Evolutionary conservation across 2,113 vertebrate genomes (phyloP).

Genomic region (Lanius collurio): DNA sequence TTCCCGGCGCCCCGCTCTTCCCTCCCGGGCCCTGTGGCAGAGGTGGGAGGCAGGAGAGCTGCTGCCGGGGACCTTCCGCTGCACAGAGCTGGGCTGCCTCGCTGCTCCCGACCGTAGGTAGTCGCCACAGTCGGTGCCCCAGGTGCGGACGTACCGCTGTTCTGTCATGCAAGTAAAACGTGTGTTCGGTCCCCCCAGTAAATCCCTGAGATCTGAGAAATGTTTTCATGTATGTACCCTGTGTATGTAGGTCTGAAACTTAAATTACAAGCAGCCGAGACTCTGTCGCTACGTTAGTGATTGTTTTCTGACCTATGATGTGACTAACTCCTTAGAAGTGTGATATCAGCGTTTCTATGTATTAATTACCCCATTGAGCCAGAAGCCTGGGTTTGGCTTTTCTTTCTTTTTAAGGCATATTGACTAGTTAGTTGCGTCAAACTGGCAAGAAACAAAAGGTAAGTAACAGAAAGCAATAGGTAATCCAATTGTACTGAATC

Average conservation of each 20-base stretch:
- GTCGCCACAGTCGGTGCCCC: neutral
- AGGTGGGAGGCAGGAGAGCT: neutral
- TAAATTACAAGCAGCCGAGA: fast-evolving
- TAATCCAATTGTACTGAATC: fast-evolving
- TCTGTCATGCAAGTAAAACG: fast-evolving
- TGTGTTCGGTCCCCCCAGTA: fast-evolving
- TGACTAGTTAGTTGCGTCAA: neutral
- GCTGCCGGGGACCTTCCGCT: fast-evolving
- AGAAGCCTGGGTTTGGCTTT: neutral
- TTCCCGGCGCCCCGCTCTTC: neutral
- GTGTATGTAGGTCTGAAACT: neutral
- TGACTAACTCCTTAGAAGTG: too few relatives aligned
- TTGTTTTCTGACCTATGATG: neutral
- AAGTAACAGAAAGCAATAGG: neutral
- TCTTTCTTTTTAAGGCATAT: neutral
- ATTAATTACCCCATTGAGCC: fast-evolving
- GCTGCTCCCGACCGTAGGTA: neutral
- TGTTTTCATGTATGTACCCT: neutral
- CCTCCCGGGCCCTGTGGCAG: fast-evolving
- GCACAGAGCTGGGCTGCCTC: fast-evolving
- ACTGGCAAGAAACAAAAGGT: neutral
- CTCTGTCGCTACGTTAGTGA: neutral
- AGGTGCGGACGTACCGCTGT: fast-evolving
- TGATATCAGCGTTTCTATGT: neutral
- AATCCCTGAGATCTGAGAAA: fast-evolving